A percentile compares a stretch with the other conserved stretches of the same genome.
Evolutionary conservation across 2,797 vertebrate genomes (phyloP).

Genomic region (Lacerta viridis): DNA sequence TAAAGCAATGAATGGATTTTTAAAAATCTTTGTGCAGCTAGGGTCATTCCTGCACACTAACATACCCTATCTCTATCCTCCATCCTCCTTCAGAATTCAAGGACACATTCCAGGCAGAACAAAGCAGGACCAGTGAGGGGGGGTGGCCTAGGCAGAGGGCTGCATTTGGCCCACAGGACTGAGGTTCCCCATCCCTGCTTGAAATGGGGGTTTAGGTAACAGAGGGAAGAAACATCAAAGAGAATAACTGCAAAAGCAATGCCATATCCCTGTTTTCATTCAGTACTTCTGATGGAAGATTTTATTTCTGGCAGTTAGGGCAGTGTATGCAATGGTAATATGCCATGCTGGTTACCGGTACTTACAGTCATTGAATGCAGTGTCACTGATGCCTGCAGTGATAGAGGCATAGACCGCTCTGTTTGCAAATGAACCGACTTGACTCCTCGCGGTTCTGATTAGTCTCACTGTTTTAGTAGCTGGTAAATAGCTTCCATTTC

Average conservation of each 20-base stretch:
- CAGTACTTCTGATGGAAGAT: background rate
- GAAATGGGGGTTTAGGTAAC: background rate
- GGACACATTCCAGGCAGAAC: too few species aligned
- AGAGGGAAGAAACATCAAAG: background rate
- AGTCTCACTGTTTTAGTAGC: background rate
- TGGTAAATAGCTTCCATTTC: background rate
- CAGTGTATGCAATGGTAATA: background rate
- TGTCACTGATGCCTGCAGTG: conserved; percentile 7
- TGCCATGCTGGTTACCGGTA: background rate
- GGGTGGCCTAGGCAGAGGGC: too few species aligned
- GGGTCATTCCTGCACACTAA: too few species aligned
- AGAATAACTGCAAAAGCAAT: background rate
- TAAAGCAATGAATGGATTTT: too few species aligned
- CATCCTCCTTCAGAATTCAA: too few species aligned
- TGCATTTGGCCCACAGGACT: too few species aligned
- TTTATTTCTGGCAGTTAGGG: background rate
- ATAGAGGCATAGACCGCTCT: background rate
- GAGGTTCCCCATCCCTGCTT: too few species aligned
- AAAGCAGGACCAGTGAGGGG: too few species aligned
- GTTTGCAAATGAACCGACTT: background rate
- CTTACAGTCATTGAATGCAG: conserved; percentile 20
- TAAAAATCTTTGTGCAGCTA: too few species aligned
- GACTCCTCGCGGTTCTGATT: conserved; percentile 1
- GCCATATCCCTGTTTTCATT: background rate
- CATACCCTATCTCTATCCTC: too few species aligned